A percentile compares a stretch with the other conserved stretches of the same genome.
Conservation (phyloP, 2,113 vertebrate genomes). For the Osmerus eperlanus region DNA sequence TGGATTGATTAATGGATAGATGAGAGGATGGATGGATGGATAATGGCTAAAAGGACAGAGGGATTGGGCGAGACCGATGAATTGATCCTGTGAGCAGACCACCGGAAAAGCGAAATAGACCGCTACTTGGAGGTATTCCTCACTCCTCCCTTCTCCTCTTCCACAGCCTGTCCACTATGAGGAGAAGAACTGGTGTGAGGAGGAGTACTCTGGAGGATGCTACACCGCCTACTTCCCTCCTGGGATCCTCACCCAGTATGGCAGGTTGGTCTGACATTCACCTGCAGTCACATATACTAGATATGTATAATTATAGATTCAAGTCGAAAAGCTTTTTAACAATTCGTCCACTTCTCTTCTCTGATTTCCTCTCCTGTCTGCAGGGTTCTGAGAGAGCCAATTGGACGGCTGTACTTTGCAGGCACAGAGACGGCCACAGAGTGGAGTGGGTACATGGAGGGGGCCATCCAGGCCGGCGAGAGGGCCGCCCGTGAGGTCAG, state of each 20-base stretch:
- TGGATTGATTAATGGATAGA: no score
- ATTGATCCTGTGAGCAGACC: no score
- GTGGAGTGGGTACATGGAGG: conserved; percentile 98
- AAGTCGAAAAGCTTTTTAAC: not conserved
- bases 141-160: conserved; percentile 2
- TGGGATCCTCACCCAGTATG: conserved; percentile 91
- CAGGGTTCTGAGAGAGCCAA: conserved; percentile 87
- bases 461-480: conserved; percentile 92
- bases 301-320: not conserved
- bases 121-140: not conserved
- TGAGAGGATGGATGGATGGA: no score
- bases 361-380: conserved; percentile 12
- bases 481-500: conserved; percentile 91
- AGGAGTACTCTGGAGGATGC: conserved; percentile 95
- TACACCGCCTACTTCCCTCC: conserved; percentile 94
- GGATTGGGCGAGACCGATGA: not conserved
- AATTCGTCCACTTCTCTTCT: not conserved
- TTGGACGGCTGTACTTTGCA: conserved; percentile 86
- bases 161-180: conserved; percentile 92
- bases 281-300: not conserved
- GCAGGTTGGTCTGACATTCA: conserved; percentile 72
- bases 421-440: conserved; percentile 94
- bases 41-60: no score
- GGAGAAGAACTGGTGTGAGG: conserved; percentile 98
- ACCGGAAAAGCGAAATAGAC: no score